phyloP scores from a whole-genome alignment of 2,888 invertebrate species.

The Melanophora roralis region DNA sequence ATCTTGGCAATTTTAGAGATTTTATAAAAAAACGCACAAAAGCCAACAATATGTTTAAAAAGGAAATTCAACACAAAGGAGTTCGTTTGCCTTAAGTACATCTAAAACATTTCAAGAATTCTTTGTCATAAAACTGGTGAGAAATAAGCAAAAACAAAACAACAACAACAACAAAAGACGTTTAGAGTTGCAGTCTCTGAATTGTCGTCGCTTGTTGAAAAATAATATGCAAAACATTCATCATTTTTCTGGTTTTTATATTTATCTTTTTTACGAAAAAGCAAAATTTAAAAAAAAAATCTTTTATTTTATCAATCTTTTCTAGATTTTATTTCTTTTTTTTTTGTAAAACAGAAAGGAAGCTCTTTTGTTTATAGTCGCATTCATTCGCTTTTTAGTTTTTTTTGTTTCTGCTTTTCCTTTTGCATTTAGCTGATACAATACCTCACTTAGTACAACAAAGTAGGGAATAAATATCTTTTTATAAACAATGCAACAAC shows the following conservation, averaged over 20 bases:
- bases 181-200: background rate
- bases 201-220: background rate
- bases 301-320: slow-evolving; percentile 24
- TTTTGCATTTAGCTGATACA: slow-evolving; percentile 51
- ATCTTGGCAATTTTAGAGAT: slow-evolving; percentile 49
- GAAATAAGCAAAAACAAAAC: too few species aligned
- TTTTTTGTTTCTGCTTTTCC: slow-evolving; percentile 20
- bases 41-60: background rate
- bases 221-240: slow-evolving; percentile 46
- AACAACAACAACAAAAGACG: background rate
- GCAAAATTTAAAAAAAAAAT: background rate
- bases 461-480: slow-evolving; percentile 2
- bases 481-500: slow-evolving; percentile 37
- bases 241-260: slow-evolving; percentile 8
- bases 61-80: slow-evolving; percentile 27
- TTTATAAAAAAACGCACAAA: slow-evolving; percentile 15
- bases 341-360: slow-evolving; percentile 3
- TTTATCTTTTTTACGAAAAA: background rate
- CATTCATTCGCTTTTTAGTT: slow-evolving; percentile 4
- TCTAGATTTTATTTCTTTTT: background rate
- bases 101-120: too few species aligned
- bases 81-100: background rate
- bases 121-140: too few species aligned
- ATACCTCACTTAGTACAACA: slow-evolving; percentile 11
- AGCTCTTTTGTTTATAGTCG: slow-evolving; percentile 54